Evolutionary conservation across 2,888 invertebrate genomes (phyloP), one percentile per base, ranked within the genome.

Genomic region (Metopia argyrocephala): DNA sequence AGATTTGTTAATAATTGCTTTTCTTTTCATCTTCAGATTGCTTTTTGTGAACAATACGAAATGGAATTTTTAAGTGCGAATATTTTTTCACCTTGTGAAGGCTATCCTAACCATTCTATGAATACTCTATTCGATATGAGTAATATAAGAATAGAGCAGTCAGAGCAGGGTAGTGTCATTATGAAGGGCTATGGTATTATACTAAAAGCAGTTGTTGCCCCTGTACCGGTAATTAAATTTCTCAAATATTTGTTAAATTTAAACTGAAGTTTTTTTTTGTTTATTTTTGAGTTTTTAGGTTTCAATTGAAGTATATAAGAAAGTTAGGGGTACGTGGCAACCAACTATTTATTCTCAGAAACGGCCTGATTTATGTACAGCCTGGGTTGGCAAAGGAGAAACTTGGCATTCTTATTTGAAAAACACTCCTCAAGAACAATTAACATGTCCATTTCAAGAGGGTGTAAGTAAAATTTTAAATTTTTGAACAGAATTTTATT

Each of bases 51-150:
- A 12, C 31, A 0, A 31, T 31, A 78, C 46, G 64, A 65, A 52
- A 23, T 78, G 1, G 76, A 61, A 31, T 78, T 64, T 54, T 27
- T 59, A 12, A 65, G 71, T 1, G 38, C 48, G 23, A 9, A 12
- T 2, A 23, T 78, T 45, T 78, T 48, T 54, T n/a, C 25, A 15
- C 48, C 64, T 15, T 71, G 76, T 65, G 65, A 52, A 2, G 50
- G 70, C 38, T 52, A 76, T 50, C 65, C 76, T 5, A 45, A 76
- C 52, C 57, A 70, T 5, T 65, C 7, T 54, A 3, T 78, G 20
- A 21, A 78, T 45, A 3, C 18, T 9, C 3, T 52, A 7, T 21
- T 78, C 9, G 70, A 71, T 31, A 20, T 46, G 7, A 78, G 59
- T 23, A 50, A 59, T 45, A 1, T 52, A 15, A 21, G n/a, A 7